A percentile compares a stretch with the other conserved stretches of the same genome.
Evolutionary conservation across 2,797 vertebrate species (phyloP).

Genomic region (Bradypus variegatus): DNA sequence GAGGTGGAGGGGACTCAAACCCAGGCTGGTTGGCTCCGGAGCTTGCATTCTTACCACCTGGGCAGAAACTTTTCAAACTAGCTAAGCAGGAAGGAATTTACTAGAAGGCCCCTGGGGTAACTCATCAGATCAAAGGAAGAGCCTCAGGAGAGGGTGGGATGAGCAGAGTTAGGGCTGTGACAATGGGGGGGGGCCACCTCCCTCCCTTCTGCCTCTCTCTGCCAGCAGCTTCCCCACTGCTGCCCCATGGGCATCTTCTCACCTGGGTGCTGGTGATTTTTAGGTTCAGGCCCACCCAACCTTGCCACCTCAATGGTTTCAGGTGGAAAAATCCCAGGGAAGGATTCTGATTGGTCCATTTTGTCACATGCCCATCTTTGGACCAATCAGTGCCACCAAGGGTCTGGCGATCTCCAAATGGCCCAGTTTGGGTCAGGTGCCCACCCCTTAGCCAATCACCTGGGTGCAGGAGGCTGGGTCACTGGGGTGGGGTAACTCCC

Average conservation of each 20-base stretch:
- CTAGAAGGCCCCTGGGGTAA: not conserved
- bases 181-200: not conserved
- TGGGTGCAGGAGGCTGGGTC: not conserved
- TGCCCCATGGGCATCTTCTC: accelerated
- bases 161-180: not conserved
- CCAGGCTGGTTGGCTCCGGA: not conserved
- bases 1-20: not conserved
- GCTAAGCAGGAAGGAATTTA: not conserved
- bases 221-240: not conserved
- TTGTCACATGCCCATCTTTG: not conserved
- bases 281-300: too few relatives aligned
- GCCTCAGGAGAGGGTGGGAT: not conserved
- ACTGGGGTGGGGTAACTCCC: not conserved
- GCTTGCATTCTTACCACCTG: not conserved
- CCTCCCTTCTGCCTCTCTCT: not conserved
- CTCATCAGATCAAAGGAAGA: not conserved
- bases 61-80: not conserved
- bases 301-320: not conserved
- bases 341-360: not conserved
- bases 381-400: not conserved
- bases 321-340: not conserved
- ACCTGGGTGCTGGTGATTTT: accelerated
- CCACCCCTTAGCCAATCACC: not conserved
- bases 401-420: not conserved
- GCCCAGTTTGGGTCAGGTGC: not conserved